Percentiles rank a stretch among this genome's conserved stretches.
These are phyloP conservation scores for Neolamprologus sp. DNA, from an alignment of 2,113 vertebrate genomes.

Conservation along the genomic window DNA sequence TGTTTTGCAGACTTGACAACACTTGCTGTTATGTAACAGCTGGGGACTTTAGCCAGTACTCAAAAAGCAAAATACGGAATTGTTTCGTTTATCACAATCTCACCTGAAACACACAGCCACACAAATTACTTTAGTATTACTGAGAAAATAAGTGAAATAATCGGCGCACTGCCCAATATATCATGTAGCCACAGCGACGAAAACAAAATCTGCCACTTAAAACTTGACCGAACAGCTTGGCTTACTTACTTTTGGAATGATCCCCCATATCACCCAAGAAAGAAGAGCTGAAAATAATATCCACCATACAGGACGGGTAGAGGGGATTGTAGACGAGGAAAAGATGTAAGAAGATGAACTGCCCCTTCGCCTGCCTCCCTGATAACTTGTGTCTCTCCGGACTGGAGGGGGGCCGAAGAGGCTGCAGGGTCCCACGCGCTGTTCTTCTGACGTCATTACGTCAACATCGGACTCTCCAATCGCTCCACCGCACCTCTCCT, in stretches of 20 bases:
- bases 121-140: not conserved
- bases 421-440: slow-evolving; percentile 70
- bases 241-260: slow-evolving; percentile 92
- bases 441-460: slow-evolving; percentile 79
- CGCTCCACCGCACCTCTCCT: not conserved
- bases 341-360: slow-evolving; percentile 64
- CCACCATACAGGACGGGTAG: slow-evolving; percentile 88
- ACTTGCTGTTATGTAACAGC: slow-evolving; percentile 29
- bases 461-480: slow-evolving; percentile 32
- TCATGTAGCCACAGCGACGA: not conserved
- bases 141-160: not conserved
- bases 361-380: slow-evolving; percentile 73
- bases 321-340: slow-evolving; percentile 66
- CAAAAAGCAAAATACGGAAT: not conserved
- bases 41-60: not conserved
- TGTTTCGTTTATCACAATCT: not conserved
- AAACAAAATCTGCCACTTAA: not conserved
- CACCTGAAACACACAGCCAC: not conserved
- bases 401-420: slow-evolving; percentile 59
- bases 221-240: not conserved
- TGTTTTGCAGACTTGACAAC: slow-evolving; percentile 2
- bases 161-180: not conserved
- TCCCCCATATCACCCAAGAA: slow-evolving; percentile 97
- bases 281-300: slow-evolving; percentile 87
- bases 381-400: slow-evolving; percentile 72